Base-by-base conservation (phyloP, 2,797 vertebrate species). In the Coregonus sp. region DNA sequence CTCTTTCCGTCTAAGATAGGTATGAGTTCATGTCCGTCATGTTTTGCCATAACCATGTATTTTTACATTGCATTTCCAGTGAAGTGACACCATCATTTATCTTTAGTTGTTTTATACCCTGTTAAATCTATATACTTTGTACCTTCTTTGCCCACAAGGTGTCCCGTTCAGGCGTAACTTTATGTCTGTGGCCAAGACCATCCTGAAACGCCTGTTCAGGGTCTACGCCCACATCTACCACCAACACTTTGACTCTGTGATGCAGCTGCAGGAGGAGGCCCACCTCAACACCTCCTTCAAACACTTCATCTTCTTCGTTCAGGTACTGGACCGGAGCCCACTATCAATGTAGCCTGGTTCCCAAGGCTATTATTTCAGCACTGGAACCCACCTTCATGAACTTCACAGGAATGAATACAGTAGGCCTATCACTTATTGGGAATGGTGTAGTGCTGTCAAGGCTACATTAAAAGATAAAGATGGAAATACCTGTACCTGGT, bases 271-370 rank as follows among this genome's bases (percentile, higher is more conserved):
- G 83, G 98, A 99, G 81, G 98, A 99, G 92, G 98, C 98, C 33
- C 98, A 99, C 91, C 96, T 99, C 79, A 99, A 99, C 92, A 99
- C 98, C 3, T 99, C 98, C 15, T 99, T 99, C 93, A 99, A 99
- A 93, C 98, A 99, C 96, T 99, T 99, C 96, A 99, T 99, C 92
- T 99, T 98, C 87, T 99, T 99, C 75, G 96, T 99, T 89, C 98
- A 98, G 96, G 98, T 98, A 88, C 83, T 29, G 35, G 7, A 67
- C 84, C n/a, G 47, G 7, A 51, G 61, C 31, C 1, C 31, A 71
- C 54, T 33, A 4, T 16, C 11, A 20, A 18, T 54, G 61, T 29
- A 18, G 18, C 9, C 4, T 37, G 33, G 12, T 25, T 59, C 56
- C 54, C 15, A 59, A 59, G 56, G 18, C 56, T 59, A 59, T 59